Evolutionary conservation across 92 coral and sea anemone genomes (phyloP).

Genomic region (Blastomussa wellsi): DNA sequence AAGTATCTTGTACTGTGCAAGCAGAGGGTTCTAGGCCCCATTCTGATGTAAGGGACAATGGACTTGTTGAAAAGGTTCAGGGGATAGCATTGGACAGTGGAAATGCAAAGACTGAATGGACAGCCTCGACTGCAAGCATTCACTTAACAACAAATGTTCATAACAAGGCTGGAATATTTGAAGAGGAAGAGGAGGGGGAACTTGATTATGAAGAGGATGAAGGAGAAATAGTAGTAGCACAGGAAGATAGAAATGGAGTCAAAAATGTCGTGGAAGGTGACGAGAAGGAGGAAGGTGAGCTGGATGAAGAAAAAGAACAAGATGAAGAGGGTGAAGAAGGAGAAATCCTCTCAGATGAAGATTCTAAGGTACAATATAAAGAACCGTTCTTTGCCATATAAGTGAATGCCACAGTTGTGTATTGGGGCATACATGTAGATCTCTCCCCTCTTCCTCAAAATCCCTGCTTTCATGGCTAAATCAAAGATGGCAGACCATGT

Average conservation of each 20-base stretch:
- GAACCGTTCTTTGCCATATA: no score
- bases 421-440: no score
- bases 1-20: not conserved
- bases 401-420: no score
- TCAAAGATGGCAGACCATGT: no score
- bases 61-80: constrained; percentile 45
- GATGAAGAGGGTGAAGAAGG: constrained; percentile 94
- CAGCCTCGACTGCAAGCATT: constrained; percentile 42
- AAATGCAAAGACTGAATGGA: constrained; percentile 22
- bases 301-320: constrained; percentile 72
- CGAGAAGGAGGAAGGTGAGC: constrained; percentile 62
- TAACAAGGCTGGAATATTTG: constrained; percentile 65
- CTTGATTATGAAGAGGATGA: constrained; percentile 91
- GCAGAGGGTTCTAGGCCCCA: not conserved
- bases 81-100: constrained; percentile 37
- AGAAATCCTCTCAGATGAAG: constrained; percentile 84
- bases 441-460: no score
- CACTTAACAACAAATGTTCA: constrained; percentile 44
- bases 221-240: constrained; percentile 65
- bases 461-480: no score
- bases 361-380: constrained; percentile 29
- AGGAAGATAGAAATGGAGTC: constrained; percentile 48
- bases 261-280: constrained; percentile 40
- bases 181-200: constrained; percentile 81
- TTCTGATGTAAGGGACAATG: constrained; percentile 31